These are phyloP conservation scores for Stenopsyche tienmushanensis DNA, from an alignment of 1,140 invertebrate genomes.

Conservation along the genomic window DNA sequence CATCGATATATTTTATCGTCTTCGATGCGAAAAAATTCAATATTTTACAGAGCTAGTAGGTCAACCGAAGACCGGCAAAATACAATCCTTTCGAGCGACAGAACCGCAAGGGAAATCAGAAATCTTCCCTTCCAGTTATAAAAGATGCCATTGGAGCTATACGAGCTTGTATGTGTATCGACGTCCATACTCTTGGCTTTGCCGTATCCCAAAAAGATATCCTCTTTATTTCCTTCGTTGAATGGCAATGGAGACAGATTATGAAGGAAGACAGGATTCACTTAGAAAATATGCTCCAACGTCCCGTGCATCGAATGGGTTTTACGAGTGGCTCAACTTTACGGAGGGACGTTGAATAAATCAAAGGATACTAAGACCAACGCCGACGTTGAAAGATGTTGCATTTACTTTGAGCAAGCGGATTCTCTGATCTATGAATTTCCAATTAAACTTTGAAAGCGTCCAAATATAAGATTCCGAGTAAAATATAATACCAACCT, in stretches of 20 bases:
- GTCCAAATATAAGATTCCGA: too few relatives aligned
- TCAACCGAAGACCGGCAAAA: slow-evolving; percentile 5
- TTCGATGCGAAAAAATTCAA: too few relatives aligned
- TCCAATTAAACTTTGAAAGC: too few relatives aligned
- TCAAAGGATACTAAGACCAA: too few relatives aligned
- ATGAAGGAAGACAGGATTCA: too few relatives aligned
- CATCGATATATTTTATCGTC: too few relatives aligned
- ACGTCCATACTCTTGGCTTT: not conserved
- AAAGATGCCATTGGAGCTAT: slow-evolving; percentile 17
- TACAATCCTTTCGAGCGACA: slow-evolving; percentile 8
- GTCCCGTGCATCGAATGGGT: not conserved
- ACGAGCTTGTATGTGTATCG: not conserved
- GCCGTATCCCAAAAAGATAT: not conserved
- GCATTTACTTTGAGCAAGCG: too few relatives aligned
- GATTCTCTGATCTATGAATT: too few relatives aligned
- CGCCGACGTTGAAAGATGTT: too few relatives aligned
- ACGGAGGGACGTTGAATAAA: not conserved
- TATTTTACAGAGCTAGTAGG: not conserved
- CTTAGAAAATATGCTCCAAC: not conserved
- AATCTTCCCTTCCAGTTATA: slow-evolving; percentile 14
- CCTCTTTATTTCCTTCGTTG: not conserved
- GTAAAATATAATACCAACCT: too few relatives aligned
- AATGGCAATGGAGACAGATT: not conserved
- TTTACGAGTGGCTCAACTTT: not conserved
- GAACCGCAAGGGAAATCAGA: slow-evolving; percentile 26